Evolutionary conservation across 2,113 vertebrate species (phyloP).

Genomic region (Chionodraco myersi): DNA sequence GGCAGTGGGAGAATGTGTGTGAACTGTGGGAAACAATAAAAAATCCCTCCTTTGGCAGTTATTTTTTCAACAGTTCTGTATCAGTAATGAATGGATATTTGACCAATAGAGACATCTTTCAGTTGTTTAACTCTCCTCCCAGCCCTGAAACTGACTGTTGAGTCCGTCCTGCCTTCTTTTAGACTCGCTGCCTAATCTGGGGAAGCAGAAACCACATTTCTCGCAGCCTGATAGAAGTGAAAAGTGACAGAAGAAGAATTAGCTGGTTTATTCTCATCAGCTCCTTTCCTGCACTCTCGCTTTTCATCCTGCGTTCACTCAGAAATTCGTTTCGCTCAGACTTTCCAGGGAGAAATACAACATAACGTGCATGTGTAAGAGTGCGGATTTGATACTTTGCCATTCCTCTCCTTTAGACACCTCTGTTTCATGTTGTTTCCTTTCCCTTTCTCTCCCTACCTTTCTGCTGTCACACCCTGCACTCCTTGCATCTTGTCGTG

Average conservation of each 20-base stretch:
- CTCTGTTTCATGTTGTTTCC: constrained; percentile 51
- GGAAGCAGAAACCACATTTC: constrained; percentile 50
- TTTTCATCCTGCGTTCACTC: constrained; percentile 23
- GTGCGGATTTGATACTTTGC: constrained; percentile 47
- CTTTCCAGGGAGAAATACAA: constrained; percentile 47
- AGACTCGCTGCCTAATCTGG: constrained; percentile 51
- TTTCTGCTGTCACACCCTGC: constrained; percentile 62
- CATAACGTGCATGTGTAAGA: constrained; percentile 23
- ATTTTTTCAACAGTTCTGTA: background rate
- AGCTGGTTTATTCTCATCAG: constrained; percentile 46
- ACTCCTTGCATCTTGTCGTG: constrained; percentile 39
- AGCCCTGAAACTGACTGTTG: constrained; percentile 3
- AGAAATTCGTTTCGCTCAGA: background rate
- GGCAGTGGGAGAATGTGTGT: too few relatives aligned
- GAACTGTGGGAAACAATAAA: too few relatives aligned
- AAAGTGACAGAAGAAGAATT: constrained; percentile 43
- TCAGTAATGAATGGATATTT: constrained; percentile 24
- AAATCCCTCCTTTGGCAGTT: background rate
- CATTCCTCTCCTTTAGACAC: constrained; percentile 42
- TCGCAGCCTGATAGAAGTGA: constrained; percentile 39
- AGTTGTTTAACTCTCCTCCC: constrained; percentile 18
- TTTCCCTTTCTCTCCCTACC: background rate
- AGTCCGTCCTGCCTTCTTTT: constrained; percentile 26
- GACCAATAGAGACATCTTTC: constrained; percentile 37
- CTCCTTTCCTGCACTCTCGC: constrained; percentile 23